Percentiles rank a stretch among this genome's conserved stretches.
Conservation (phyloP, 2,888 invertebrate species). For the Deilephila elpenor region DNA sequence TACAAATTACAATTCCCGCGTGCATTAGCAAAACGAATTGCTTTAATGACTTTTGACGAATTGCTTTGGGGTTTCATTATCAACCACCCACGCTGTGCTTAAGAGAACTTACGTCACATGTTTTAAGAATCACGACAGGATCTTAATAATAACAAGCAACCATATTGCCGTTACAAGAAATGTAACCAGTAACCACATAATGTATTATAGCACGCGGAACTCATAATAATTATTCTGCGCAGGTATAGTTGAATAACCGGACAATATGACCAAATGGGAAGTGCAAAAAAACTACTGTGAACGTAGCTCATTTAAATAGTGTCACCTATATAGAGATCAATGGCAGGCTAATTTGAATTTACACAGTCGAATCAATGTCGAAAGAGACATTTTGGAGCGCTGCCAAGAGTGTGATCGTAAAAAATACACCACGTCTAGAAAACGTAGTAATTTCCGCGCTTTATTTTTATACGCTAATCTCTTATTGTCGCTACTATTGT, state of each 20-base stretch:
- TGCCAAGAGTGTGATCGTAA: slow-evolving; percentile 4
- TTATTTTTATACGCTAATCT: background rate
- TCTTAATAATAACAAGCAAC: background rate
- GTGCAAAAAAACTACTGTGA: slow-evolving; percentile 4
- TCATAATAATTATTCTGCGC: background rate
- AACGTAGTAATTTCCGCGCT: background rate
- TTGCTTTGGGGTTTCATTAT: no score
- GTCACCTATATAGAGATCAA: slow-evolving; percentile 30
- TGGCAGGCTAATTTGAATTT: slow-evolving; percentile 27
- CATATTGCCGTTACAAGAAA: slow-evolving; percentile 3
- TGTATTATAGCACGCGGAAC: slow-evolving; percentile 20
- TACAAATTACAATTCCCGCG: background rate
- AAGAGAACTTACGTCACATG: background rate
- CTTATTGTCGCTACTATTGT: background rate
- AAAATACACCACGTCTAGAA: slow-evolving; percentile 8
- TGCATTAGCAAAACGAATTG: no score
- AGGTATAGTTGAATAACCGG: slow-evolving; percentile 21
- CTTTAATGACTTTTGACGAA: no score
- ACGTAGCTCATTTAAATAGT: slow-evolving; percentile 3
- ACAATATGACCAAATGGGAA: slow-evolving; percentile 12
- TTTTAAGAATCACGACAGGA: slow-evolving; percentile 9
- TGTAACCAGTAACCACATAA: slow-evolving; percentile 16
- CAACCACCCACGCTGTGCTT: background rate
- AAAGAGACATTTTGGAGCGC: slow-evolving; percentile 30
- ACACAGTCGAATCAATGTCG: slow-evolving; percentile 24